Evolutionary conservation across 1,140 invertebrate species (phyloP), one percentile per base, ranked within the genome.

Genomic region (Microplitis demolitor): DNA sequence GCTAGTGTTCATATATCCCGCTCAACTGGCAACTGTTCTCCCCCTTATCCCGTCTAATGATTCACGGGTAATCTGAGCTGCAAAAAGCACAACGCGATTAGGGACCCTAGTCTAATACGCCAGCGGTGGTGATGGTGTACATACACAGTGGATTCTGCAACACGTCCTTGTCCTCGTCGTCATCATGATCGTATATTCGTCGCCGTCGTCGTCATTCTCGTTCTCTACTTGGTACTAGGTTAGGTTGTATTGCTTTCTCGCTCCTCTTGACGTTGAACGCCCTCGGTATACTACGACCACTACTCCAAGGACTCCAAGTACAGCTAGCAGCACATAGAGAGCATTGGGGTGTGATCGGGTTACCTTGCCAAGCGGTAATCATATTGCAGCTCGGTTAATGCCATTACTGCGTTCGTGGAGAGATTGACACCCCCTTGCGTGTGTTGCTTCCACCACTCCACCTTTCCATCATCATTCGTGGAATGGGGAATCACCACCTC

Each of bases 341-440:
- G 79, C 82, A 84, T 84, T 84, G 77, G 83, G 79, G 78, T 82
- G 78, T 85, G 85, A 87, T 87, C 86, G 81, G 79, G 84, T 87
- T 87, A 87, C 86, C 85, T 86, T 84, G 80, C 77, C 54, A 77
- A 80, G 79, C 82, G 79, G 83, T 87, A 87, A 87, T 87, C 85
- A 86, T 85, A 87, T 87, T 87, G 85, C 84, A 85, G 83, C 64
- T 85, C 76, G 82, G 84, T 85, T 87, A 87, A 87, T 87, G 84
- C 82, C 83, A 86, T 87, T 87, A 87, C 83, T 84, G 35, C 77
- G 78, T 80, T 83, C 80, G 76, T 66, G 68, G 75, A 74, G 69
- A 76, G 78, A 78, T 76, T 81, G 80, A 76, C 79, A 81, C 78
- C 81, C 80, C 80, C 81, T 64, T 78, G 78, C 78, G 73, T 80